Conservation (phyloP, 2,113 vertebrate species). For the Malurus cyaneus region DNA sequence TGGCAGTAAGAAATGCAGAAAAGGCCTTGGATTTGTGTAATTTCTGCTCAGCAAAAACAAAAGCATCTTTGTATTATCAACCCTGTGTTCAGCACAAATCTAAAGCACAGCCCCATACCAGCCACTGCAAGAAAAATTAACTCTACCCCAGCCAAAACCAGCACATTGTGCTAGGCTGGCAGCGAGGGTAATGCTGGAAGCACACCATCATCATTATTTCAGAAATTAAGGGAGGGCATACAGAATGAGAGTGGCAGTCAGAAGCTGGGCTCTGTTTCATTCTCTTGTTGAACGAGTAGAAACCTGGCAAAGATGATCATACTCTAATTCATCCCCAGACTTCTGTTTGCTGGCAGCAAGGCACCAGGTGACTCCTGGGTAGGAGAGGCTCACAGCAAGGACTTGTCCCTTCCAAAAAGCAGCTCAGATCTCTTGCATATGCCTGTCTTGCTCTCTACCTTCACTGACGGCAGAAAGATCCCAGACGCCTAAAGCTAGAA, state of each 20-base stretch:
- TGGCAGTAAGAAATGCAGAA: not conserved
- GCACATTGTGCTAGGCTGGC: not conserved
- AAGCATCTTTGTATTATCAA: not conserved
- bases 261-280: not conserved
- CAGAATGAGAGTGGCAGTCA: not conserved
- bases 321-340: not conserved
- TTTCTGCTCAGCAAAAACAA: not conserved
- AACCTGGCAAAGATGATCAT: not conserved
- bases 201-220: rapidly evolving
- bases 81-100: not conserved
- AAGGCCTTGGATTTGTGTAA: not conserved
- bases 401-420: not conserved
- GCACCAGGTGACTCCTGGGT: not conserved
- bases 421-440: not conserved
- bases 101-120: not conserved
- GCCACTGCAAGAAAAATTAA: not conserved
- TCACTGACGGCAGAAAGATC: not conserved
- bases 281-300: not conserved
- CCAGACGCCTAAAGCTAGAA: not conserved
- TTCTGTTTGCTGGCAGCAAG: not conserved
- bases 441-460: not conserved
- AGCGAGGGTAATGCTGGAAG: not conserved
- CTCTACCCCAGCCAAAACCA: not conserved
- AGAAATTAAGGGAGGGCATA: not conserved
- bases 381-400: not conserved